phyloP scores from a whole-genome alignment of 1,140 invertebrate genomes.

The Drosophila micromelanica region DNA sequence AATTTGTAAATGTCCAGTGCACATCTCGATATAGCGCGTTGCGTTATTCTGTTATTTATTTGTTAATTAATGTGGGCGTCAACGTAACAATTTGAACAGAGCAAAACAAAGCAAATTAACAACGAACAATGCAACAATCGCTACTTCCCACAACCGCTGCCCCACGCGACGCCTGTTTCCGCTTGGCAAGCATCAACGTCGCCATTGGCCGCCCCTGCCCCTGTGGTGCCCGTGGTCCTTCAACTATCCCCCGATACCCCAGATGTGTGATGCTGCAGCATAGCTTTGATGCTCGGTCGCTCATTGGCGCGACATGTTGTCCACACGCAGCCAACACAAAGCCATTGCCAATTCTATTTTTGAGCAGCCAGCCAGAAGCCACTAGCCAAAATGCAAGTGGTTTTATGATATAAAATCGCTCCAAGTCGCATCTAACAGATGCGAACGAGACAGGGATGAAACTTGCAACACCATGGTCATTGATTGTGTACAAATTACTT shows the following conservation, averaged over 20 bases:
- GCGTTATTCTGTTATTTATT: slow-evolving; percentile 44
- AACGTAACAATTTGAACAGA: slow-evolving; percentile 16
- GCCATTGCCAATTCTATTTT: slow-evolving; percentile 81
- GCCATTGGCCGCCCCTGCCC: slow-evolving; percentile 17
- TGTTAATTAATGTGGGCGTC: slow-evolving; percentile 68
- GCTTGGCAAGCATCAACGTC: slow-evolving; percentile 38
- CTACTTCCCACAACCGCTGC: slow-evolving; percentile 22
- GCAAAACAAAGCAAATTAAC: slow-evolving; percentile 22
- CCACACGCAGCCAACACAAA: slow-evolving; percentile 69
- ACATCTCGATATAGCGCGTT: background rate
- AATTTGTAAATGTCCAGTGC: slow-evolving; percentile 10
- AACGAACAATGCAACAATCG: background rate
- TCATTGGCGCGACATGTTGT: slow-evolving; percentile 75
- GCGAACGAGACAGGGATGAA: slow-evolving; percentile 13
- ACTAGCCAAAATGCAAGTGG: slow-evolving; percentile 70
- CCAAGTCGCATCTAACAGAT: slow-evolving; percentile 23
- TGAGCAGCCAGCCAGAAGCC: slow-evolving; percentile 27
- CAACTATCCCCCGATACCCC: slow-evolving; percentile 4
- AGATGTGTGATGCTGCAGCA: slow-evolving; percentile 32
- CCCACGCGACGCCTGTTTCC: slow-evolving; percentile 40
- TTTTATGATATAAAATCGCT: slow-evolving; percentile 34
- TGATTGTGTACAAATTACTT: background rate
- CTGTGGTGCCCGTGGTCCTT: background rate
- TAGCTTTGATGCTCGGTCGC: slow-evolving; percentile 45
- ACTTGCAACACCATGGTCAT: slow-evolving; percentile 50